Base-by-base conservation (phyloP, 2,113 vertebrate genomes). In the Crotalus horridus region DNA sequence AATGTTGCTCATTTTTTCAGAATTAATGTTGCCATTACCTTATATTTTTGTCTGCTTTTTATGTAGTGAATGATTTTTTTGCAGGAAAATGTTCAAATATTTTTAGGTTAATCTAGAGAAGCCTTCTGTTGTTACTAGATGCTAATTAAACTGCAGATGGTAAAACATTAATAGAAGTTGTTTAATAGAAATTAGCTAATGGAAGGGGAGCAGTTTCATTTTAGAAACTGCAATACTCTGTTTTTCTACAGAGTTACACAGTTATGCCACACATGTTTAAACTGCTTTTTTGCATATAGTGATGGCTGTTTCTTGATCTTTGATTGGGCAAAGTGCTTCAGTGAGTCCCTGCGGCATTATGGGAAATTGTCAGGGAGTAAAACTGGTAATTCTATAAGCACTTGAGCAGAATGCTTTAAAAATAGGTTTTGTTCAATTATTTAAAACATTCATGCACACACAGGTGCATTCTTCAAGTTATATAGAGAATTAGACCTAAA, bases 61-160 rank as follows among this genome's bases (percentile, higher is more conserved):
- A 91, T 92, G 46, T 90, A 95, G 94, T 91, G 92, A 94, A 91
- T 91, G 92, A 93, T 12, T 96, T 94, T 96, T 94, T 94, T 87
- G 17, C 92, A 95, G 87, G 86, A 94, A 90, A 94, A 95, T 93
- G 91, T 92, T 90, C 94, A 95, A 94, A 91, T 93, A 90, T 81
- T 58, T 95, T 94, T 93, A 94, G 92, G 95, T 95, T 96, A 95
- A 94, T 91, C 96, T 94, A 91, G 58, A 85, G 95, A 94, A 95
- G 24, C 5, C 59, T 24, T 94, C 93, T 93, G 92, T 55, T 91
- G 89, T 93, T 96, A 92, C 88, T 96, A 55, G 55, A 92, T 95
- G 95, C 93, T 94, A 88, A 9, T 95, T 56, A 95, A 96, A 95
- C 95, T 96, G 96, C 93, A 96, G 92, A 94, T 97, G 90, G 88